Evolutionary conservation across 1,140 invertebrate species (phyloP), one percentile per base, ranked within the genome.

Genomic region (Scaptomyza pallida): DNA sequence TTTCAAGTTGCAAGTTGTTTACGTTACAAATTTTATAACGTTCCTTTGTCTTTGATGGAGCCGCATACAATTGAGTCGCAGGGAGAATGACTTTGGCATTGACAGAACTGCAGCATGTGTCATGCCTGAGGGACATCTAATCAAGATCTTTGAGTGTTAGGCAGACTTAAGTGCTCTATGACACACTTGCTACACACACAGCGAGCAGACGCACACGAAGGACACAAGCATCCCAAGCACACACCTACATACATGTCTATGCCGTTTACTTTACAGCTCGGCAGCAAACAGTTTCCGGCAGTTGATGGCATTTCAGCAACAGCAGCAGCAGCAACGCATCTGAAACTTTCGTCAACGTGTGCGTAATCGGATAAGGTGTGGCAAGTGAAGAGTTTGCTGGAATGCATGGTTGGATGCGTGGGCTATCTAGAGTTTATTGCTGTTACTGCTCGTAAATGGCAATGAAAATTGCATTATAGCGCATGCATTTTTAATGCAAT

Each of bases 401-500:
- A n/a, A 12, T 15, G 41, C 1, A 30, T 30, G 26, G 12, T 5
- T 21, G 35, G 12, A n/a, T 21, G 35, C 15, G 9, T 47, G 17
- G 23, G 44, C 26, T 17, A 37, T 23, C 16, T 33, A 37, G 51
- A 13, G 23, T 67, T 52, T 44, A 35, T 13, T 45, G 21, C 33
- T 37, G 48, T 35, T 17, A 9, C 13, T 23, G 33, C 33, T 50
- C 62, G 72, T 69, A 73, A 63, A 76, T 67, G 8, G 78, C 30
- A 30, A 71, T 65, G 61, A 59, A 82, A 82, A 82, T 71, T 68
- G 64, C 78, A 67, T 67, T 82, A 75, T 81, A 67, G 52, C 48
- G n/a, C 57, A 30, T 64, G 61, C 41, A 13, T 65, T 70, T 82
- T 70, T 82, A 77, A 81, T 80, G 72, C 62, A 81, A 75, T 72